These are phyloP conservation scores for Andrena camellia DNA, from an alignment of 2,888 invertebrate genomes.

Conservation along the genomic window DNA sequence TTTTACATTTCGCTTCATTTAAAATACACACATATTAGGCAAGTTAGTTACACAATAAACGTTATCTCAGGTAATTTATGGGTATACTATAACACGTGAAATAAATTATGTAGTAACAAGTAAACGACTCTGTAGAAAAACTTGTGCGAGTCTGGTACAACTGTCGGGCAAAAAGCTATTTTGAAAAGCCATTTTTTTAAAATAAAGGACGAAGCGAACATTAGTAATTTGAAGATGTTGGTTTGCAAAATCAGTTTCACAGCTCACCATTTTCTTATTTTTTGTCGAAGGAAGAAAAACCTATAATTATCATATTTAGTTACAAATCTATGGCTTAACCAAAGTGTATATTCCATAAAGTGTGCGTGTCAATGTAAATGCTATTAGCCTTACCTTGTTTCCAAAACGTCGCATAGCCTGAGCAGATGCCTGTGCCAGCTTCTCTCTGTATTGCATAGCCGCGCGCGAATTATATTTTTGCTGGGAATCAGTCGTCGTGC, in stretches of 20 bases:
- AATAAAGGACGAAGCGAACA: conserved; percentile 45
- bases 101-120: neutral
- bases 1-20: conserved; percentile 1
- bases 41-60: conserved; percentile 38
- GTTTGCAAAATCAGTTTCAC: conserved; percentile 58
- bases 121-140: conserved; percentile 6
- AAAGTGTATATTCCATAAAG: conserved; percentile 34
- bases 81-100: conserved; percentile 12
- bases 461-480: conserved; percentile 99
- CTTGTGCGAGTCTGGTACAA: conserved; percentile 11
- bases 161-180: neutral
- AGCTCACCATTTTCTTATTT: conserved; percentile 82
- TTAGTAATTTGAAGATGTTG: conserved; percentile 63
- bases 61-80: neutral
- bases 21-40: conserved; percentile 21
- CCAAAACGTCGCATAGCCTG: conserved; percentile 96
- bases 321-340: conserved; percentile 44
- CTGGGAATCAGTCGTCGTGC: conserved; percentile 95
- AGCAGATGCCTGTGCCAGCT: conserved; percentile 92
- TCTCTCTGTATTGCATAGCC: conserved; percentile 97
- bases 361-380: conserved; percentile 33
- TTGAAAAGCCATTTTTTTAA: conserved; percentile 32
- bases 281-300: conserved; percentile 78
- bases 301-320: conserved; percentile 79
- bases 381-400: conserved; percentile 89